A percentile compares a stretch with the other conserved stretches of the same genome.
Conservation (phyloP, 2,888 invertebrate species). For the Achlya flavicornis region DNA sequence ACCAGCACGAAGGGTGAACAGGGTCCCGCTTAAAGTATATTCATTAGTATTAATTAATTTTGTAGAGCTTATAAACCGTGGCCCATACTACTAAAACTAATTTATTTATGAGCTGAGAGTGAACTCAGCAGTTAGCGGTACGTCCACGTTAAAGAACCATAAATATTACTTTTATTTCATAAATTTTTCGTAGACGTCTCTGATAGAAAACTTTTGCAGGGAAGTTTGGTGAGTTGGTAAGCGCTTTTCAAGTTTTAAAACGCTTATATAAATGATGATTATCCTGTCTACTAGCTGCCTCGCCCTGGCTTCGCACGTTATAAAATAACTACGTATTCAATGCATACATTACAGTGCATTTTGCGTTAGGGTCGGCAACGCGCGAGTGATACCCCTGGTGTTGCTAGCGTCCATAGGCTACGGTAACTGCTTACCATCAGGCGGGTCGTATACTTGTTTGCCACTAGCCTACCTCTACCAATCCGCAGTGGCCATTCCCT, state of each 20-base stretch:
- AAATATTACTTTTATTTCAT: slow-evolving; percentile 19
- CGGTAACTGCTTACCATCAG: too few relatives aligned
- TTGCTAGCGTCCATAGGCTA: too few relatives aligned
- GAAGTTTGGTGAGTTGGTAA: not conserved
- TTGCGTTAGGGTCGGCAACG: too few relatives aligned
- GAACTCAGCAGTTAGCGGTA: slow-evolving; percentile 44
- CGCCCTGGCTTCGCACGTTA: not conserved
- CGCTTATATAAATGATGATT: not conserved
- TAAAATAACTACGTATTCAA: too few relatives aligned
- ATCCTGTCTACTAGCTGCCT: not conserved
- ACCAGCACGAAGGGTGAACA: slow-evolving; percentile 16
- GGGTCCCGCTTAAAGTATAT: slow-evolving; percentile 44
- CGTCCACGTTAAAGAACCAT: slow-evolving; percentile 25
- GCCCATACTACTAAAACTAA: slow-evolving; percentile 27
- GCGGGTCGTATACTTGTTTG: too few relatives aligned
- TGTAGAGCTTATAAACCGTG: slow-evolving; percentile 43
- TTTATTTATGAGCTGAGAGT: slow-evolving; percentile 46
- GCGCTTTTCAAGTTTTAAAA: not conserved
- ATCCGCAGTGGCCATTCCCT: too few relatives aligned
- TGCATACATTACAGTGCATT: too few relatives aligned
- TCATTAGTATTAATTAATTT: slow-evolving; percentile 63
- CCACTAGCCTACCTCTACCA: too few relatives aligned
- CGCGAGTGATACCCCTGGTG: too few relatives aligned
- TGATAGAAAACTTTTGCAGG: not conserved
- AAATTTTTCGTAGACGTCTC: not conserved